A percentile compares a stretch with the other conserved stretches of the same genome.
Evolutionary conservation across 2,888 invertebrate genomes (phyloP).

Genomic region (Tridacna crocea): DNA sequence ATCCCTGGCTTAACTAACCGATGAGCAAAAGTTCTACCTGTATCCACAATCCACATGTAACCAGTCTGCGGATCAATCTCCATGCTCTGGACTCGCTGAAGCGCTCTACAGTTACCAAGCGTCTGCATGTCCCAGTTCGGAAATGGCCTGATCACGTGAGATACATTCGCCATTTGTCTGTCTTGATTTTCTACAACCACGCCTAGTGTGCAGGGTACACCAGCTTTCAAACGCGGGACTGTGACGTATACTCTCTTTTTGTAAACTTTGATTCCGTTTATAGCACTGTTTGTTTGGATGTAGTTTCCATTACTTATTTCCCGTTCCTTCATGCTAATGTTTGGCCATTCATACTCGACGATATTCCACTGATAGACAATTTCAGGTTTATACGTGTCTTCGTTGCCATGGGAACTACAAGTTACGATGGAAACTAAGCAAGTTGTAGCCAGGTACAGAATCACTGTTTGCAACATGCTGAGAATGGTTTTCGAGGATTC

Average conservation of each 20-base stretch:
- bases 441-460: no score
- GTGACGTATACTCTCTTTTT: constrained; percentile 64
- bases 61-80: constrained; percentile 71
- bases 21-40: constrained; percentile 44
- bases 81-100: constrained; percentile 70
- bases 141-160: constrained; percentile 59
- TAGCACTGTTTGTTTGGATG: constrained; percentile 59
- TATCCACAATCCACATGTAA: constrained; percentile 72
- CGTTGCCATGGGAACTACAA: neutral
- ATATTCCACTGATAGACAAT: constrained; percentile 68
- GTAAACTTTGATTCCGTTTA: constrained; percentile 70
- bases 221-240: constrained; percentile 63
- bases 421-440: neutral
- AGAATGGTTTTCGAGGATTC: no score
- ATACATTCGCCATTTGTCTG: constrained; percentile 30
- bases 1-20: no score
- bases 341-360: constrained; percentile 73
- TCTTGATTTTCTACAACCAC: constrained; percentile 41
- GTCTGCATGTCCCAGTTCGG: constrained; percentile 67
- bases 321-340: constrained; percentile 51
- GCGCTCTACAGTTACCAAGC: constrained; percentile 60
- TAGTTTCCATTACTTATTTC: constrained; percentile 53
- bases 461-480: no score
- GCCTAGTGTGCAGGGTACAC: constrained; percentile 66
- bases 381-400: constrained; percentile 28